Percentiles rank a stretch among this genome's conserved stretches.
Evolutionary conservation across 1,140 invertebrate genomes (phyloP).

Genomic region (Nasonia vitripennis): DNA sequence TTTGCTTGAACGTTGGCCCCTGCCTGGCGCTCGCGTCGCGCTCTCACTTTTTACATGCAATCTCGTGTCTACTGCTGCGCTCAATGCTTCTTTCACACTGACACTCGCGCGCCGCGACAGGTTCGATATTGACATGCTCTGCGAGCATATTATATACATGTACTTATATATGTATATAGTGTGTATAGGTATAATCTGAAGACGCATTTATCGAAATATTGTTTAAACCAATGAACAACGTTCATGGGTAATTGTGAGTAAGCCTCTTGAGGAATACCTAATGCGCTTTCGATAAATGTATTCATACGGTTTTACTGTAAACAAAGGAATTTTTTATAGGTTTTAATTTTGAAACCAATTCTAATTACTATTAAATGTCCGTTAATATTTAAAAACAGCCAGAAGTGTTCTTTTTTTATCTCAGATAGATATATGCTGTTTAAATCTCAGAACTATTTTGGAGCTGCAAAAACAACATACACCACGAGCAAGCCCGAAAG

Average conservation of each 20-base stretch:
- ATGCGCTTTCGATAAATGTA: too few species aligned
- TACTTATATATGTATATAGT: background rate
- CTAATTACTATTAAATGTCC: too few species aligned
- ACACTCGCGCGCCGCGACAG: background rate
- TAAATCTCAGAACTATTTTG: background rate
- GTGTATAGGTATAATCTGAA: background rate
- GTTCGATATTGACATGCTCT: background rate
- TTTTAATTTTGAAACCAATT: too few species aligned
- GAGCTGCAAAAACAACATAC: background rate
- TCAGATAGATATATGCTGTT: background rate
- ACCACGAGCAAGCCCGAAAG: background rate
- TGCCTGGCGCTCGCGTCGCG: conserved; percentile 5
- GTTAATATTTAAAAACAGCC: too few species aligned
- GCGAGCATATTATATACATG: background rate
- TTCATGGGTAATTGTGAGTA: too few species aligned
- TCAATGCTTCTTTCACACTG: background rate
- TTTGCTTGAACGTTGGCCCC: background rate
- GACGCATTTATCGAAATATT: too few species aligned
- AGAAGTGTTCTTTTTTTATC: too few species aligned
- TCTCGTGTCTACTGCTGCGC: background rate
- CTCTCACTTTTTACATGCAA: background rate
- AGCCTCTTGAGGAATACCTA: too few species aligned
- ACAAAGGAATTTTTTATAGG: too few species aligned
- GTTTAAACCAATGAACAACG: too few species aligned
- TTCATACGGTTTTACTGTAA: too few species aligned